phyloP scores from a whole-genome alignment of 2,888 invertebrate genomes.

The Noctua fimbriata region DNA sequence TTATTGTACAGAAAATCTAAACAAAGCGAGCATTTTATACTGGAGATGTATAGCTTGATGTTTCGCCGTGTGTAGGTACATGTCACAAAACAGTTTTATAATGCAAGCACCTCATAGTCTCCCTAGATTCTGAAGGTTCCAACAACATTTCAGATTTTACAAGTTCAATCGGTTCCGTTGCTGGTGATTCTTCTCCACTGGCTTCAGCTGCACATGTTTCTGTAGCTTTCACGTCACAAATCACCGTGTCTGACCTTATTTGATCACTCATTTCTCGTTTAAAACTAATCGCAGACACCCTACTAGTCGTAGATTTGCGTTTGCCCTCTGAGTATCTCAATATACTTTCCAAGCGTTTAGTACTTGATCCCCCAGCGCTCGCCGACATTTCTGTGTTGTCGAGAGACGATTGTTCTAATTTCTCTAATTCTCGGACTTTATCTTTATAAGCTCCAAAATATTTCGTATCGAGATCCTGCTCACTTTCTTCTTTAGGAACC shows the following conservation, averaged over 20 bases:
- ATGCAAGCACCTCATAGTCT: conserved; percentile 15
- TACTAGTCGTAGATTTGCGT: conserved; percentile 17
- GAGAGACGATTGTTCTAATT: conserved; percentile 53
- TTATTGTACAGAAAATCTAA: no score
- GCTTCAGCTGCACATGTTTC: background rate
- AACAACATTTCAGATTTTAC: conserved; percentile 21
- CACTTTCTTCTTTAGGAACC: conserved; percentile 82
- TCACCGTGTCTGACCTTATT: conserved; percentile 17
- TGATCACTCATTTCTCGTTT: conserved; percentile 52
- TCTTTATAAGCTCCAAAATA: conserved; percentile 85
- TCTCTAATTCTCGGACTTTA: conserved; percentile 61
- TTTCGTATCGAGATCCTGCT: conserved; percentile 85
- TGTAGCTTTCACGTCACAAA: background rate
- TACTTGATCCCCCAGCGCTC: conserved; percentile 29
- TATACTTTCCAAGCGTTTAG: conserved; percentile 48
- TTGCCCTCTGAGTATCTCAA: conserved; percentile 32
- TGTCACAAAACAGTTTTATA: conserved; percentile 1
- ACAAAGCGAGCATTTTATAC: no score
- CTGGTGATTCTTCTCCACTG: background rate
- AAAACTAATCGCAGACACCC: background rate
- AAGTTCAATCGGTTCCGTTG: background rate
- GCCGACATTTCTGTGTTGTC: conserved; percentile 41
- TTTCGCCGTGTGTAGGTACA: no score
- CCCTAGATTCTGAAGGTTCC: conserved; percentile 11
- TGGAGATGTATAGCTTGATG: no score